Evolutionary conservation across 1,140 invertebrate genomes (phyloP).

Genomic region (Cataglyphis hispanica): DNA sequence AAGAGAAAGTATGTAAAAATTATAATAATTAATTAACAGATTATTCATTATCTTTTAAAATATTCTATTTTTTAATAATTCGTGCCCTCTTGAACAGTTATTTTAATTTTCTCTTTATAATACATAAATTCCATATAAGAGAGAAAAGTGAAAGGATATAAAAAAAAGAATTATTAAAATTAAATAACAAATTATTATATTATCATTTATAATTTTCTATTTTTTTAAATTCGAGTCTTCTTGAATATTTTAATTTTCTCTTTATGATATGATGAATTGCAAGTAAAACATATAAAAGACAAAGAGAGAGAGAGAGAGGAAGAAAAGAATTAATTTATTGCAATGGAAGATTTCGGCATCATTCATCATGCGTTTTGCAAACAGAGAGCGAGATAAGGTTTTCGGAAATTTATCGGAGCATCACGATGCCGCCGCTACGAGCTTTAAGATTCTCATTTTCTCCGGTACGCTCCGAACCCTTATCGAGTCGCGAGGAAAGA

Average conservation of each 20-base stretch:
- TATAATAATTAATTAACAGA: neutral
- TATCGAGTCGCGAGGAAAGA: constrained; percentile 61
- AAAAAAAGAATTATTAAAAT: neutral
- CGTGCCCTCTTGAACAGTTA: no score
- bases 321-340: constrained; percentile 17
- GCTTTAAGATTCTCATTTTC: constrained; percentile 59
- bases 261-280: constrained; percentile 3
- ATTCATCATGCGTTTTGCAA: constrained; percentile 14
- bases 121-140: neutral
- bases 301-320: neutral
- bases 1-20: neutral
- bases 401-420: constrained; percentile 59
- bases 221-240: no score
- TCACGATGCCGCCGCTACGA: neutral
- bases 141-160: neutral
- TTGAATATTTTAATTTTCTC: neutral
- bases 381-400: constrained; percentile 58
- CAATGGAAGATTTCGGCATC: neutral
- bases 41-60: neutral
- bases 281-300: neutral
- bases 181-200: neutral
- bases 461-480: constrained; percentile 31
- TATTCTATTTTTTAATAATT: neutral
- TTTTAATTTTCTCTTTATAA: neutral
- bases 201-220: neutral